phyloP scores from a whole-genome alignment of 2,888 invertebrate species.

The Pandemis corylana region DNA sequence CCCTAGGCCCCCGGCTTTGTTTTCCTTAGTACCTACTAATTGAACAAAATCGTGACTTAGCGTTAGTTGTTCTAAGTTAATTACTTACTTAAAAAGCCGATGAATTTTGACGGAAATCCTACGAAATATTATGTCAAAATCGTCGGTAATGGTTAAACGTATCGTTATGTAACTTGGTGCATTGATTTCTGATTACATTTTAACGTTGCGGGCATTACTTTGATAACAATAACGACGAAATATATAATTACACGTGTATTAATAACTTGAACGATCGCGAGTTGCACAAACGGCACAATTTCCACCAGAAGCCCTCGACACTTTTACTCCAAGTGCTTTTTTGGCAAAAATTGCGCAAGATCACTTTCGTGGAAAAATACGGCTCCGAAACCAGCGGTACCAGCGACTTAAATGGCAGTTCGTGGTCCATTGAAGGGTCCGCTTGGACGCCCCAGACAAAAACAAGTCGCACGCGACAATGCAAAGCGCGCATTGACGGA shows the following conservation, averaged over 20 bases:
- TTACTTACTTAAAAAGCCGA: no score
- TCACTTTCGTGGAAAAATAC: slow-evolving; percentile 59
- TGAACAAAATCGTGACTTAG: no score
- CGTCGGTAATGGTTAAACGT: no score
- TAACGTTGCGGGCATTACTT: no score
- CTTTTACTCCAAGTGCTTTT: slow-evolving; percentile 33
- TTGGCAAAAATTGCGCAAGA: slow-evolving; percentile 41
- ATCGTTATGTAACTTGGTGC: no score
- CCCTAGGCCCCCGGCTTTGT: no score
- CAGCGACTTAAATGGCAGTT: not conserved
- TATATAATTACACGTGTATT: not conserved
- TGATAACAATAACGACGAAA: no score
- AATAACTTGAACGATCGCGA: not conserved
- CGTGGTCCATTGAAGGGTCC: slow-evolving; percentile 59
- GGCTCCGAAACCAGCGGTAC: not conserved
- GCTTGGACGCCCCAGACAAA: slow-evolving; percentile 48
- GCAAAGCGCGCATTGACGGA: slow-evolving; percentile 64
- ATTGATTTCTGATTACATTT: no score
- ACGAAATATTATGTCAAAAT: no score
- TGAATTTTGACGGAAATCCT: no score
- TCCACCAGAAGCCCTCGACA: slow-evolving; percentile 16
- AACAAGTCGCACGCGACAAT: slow-evolving; percentile 51
- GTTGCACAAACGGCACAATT: slow-evolving; percentile 1
- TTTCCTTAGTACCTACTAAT: no score
- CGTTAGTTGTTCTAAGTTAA: no score